phyloP scores from a whole-genome alignment of 2,113 vertebrate genomes.

The Oostethus manadensis region DNA sequence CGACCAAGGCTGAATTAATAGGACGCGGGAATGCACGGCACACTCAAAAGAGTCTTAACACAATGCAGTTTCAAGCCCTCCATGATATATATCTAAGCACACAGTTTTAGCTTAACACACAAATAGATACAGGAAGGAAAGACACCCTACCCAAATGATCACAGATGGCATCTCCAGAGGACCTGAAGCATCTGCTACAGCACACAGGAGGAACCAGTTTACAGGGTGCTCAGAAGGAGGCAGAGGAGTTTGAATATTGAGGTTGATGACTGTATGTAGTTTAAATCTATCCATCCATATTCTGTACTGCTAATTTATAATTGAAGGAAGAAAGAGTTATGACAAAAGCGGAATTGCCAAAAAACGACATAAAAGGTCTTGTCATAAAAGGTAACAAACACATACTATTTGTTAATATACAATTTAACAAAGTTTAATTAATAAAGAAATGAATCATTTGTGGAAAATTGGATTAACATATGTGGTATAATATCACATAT shows the following conservation, averaged over 20 bases:
- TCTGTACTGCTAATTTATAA: no score
- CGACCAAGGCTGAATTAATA: constrained; percentile 20
- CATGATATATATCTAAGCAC: constrained; percentile 22
- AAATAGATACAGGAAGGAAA: constrained; percentile 4
- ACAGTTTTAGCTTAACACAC: constrained; percentile 13
- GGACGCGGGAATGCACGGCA: constrained; percentile 11
- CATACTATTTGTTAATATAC: no score
- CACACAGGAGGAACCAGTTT: constrained; percentile 30
- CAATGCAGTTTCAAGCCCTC: constrained; percentile 5
- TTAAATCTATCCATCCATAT: background rate
- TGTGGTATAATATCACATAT: no score
- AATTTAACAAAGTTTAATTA: no score
- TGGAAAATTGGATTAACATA: no score
- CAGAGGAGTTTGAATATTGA: constrained; percentile 5
- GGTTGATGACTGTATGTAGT: constrained; percentile 2
- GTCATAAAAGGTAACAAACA: no score
- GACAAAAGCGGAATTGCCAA: no score
- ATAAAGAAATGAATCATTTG: no score
- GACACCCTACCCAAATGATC: constrained; percentile 27
- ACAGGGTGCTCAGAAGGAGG: constrained; percentile 24
- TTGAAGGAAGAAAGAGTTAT: no score
- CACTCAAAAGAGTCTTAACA: constrained; percentile 15
- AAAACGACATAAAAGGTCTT: no score
- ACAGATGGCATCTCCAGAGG: constrained; percentile 30
- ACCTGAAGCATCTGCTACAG: constrained; percentile 15